Base-by-base conservation (phyloP, 1,140 invertebrate genomes). In the Diabrotica undecimpunctata region DNA sequence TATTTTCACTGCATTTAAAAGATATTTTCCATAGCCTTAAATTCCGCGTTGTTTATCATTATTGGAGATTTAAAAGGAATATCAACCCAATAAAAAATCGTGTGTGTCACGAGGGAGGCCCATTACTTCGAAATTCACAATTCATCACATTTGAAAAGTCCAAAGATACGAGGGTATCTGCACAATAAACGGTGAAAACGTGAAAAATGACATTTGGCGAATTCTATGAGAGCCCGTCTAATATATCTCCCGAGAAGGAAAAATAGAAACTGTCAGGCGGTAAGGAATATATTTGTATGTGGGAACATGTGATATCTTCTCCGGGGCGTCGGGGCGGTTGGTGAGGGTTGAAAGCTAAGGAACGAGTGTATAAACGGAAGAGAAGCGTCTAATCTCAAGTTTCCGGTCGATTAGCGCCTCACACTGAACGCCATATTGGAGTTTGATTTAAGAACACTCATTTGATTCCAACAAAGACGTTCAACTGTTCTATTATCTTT, bases 361-460 rank as follows among this genome's bases (percentile, higher is more conserved):
- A 10, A 57, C 55, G 55, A 57, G 55, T 37, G 8, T 57, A 57
- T 38, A 38, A 61, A 63, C 71, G 72, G 68, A 73, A 71, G 69
- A 66, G 52, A 60, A 66, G 68, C 66, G 70, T 75, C 74, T 77
- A 77, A 77, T 77, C 75, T 77, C 62, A 68, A 74, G 73, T 76
- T 77, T 77, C 73, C 73, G 73, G 67, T 76, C 75, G 75, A 77
- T 77, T 77, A 75, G 74, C 70, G 66, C 35, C 67, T 67, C 66
- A 73, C 71, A 75, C 68, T 71, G 71, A 70, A 67, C 75, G 74
- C 75, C 75, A 77, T 77, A 77, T 77, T 77, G 75, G 74, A 75
- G 71, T 77, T 77, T 77, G 75, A 77, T 77, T 76, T 77, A 77
- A 75, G 75, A 75, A 77, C 74, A 75, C 75, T 76, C 75, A 77